Evolutionary conservation across 2,113 vertebrate genomes (phyloP), one percentile per base, ranked within the genome.

Genomic region (Anoplopoma fimbria): DNA sequence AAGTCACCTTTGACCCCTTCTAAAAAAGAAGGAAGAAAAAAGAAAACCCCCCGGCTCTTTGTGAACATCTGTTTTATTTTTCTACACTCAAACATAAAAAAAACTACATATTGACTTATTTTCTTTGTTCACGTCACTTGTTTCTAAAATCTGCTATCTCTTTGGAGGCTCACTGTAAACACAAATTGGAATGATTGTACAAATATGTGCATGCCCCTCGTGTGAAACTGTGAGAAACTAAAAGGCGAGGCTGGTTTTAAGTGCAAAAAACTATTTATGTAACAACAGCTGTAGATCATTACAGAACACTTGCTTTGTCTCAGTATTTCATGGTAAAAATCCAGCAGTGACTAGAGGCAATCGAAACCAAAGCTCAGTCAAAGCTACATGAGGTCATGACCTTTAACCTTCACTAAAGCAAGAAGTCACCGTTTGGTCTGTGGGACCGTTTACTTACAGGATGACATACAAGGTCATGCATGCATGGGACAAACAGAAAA

Each of bases 1-100:
- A 71, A 36, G 36, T 77, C 21, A 86, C 89, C 84, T 76, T 60
- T 90, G 63, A 87, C 74, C 87, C 29, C 63, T 76, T n/a, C n/a
- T n/a, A n/a, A n/a, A n/a, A n/a, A n/a, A n/a, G n/a, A n/a, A n/a
- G 84, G 49, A 84, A 90, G 23, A 1, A 79, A 49, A 58, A 57
- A 67, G 4, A 86, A 45, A 61, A 2, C 40, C 49, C 33, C 36
- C 62, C 7, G 4, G 8, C 17, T 60, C 23, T 70, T 23, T 62
- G 72, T 9, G n/a, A 74, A 75, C 86, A 84, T 87, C 77, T 87
- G 84, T n/a, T 57, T n/a, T 27, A 21, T 21, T 36, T 42, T 38
- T 70, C 27, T 40, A 27, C 10, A 53, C 36, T n/a, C 33, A 38
- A 62, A 76, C 21, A 55, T 40, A 2, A 4, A 79, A 34, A 15